A percentile compares a stretch with the other conserved stretches of the same genome.
Evolutionary conservation across 2,888 invertebrate genomes (phyloP).

Genomic region (Nephrotoma flavescens): DNA sequence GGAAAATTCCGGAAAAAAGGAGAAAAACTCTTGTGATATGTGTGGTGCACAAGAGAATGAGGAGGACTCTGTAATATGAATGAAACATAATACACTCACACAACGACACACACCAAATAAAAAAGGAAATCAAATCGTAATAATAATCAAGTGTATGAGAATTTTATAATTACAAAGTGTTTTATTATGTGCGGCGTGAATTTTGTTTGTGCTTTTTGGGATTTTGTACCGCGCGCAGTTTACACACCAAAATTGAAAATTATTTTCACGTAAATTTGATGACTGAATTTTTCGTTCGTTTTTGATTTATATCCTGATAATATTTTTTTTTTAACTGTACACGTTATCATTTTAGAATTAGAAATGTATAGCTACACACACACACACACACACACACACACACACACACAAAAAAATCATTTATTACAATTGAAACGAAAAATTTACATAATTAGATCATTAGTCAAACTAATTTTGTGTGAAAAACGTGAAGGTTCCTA

Average conservation of each 20-base stretch:
- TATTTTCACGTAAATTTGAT: background rate
- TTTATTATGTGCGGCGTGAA: background rate
- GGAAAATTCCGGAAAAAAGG: background rate
- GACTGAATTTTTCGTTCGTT: background rate
- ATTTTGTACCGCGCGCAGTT: background rate
- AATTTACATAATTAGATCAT: background rate
- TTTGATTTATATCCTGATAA: background rate
- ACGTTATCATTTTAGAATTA: background rate
- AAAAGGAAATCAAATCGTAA: background rate
- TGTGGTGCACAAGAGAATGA: background rate
- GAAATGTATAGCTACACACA: background rate
- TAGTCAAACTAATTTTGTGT: background rate
- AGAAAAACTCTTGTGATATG: background rate
- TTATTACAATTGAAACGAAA: background rate
- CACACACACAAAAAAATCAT: background rate
- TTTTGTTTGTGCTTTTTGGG: background rate
- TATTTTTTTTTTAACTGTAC: background rate
- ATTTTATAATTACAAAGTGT: background rate
- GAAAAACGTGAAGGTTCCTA: background rate
- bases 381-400: no score
- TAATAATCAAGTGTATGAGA: background rate
- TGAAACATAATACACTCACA: background rate
- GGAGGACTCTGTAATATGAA: background rate
- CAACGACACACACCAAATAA: background rate
- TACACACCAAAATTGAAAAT: background rate